These are phyloP conservation scores for Ivindomyrus marchei DNA, from an alignment of 2,113 vertebrate genomes.

Conservation along the genomic window DNA sequence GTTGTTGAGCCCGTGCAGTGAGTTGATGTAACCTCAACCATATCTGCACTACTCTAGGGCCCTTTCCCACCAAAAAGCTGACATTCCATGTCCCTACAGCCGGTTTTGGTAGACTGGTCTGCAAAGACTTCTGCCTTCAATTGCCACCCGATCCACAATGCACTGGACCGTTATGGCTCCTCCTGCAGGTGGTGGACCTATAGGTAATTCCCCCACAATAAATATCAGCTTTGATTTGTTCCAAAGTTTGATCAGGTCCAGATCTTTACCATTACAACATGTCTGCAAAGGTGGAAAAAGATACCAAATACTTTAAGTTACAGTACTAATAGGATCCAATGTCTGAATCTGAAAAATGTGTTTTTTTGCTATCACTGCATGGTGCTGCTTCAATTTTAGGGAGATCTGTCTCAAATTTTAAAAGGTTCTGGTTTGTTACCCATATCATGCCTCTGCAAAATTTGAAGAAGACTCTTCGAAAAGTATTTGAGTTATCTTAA, in stretches of 20 bases:
- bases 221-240: background rate
- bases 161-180: background rate
- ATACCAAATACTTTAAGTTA: background rate
- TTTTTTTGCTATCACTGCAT: background rate
- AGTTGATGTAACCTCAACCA: too few relatives aligned
- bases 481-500: background rate
- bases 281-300: background rate
- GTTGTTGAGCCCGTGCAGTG: too few relatives aligned
- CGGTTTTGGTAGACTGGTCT: too few relatives aligned
- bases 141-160: too few relatives aligned
- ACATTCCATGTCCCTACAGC: too few relatives aligned
- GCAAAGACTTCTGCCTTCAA: too few relatives aligned
- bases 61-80: background rate
- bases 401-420: background rate
- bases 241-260: background rate
- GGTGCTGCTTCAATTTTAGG: background rate
- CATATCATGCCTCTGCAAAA: background rate
- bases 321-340: background rate
- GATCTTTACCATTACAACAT: background rate
- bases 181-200: background rate
- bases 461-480: background rate
- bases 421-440: background rate
- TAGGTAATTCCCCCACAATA: background rate
- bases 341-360: background rate
- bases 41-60: background rate